Percentiles rank a stretch among this genome's conserved stretches.
These are phyloP conservation scores for Carettochelys insculpta DNA, from an alignment of 2,113 vertebrate species.

Conservation along the genomic window DNA sequence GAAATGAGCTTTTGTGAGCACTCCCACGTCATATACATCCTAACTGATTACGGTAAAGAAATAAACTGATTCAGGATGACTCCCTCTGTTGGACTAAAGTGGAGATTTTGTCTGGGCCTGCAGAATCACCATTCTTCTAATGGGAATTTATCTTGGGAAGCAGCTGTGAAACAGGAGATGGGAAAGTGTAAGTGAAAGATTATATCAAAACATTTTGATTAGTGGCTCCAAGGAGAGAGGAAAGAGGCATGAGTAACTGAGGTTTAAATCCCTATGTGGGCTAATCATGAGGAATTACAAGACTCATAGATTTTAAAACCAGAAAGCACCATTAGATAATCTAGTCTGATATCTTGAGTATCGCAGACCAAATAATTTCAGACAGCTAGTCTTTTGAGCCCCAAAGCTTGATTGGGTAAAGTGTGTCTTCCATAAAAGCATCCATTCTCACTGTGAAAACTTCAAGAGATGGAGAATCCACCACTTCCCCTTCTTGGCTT, in stretches of 20 bases:
- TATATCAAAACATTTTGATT: neutral
- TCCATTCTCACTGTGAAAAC: neutral
- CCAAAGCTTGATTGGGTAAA: neutral
- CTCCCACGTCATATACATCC: slow-evolving; percentile 11
- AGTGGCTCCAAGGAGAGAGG: neutral
- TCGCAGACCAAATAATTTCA: neutral
- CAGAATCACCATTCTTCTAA: neutral
- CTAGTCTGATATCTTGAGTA: slow-evolving; percentile 33
- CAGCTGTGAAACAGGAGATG: neutral
- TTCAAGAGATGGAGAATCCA: neutral
- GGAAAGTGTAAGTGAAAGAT: neutral
- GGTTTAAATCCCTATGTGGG: slow-evolving; percentile 2
- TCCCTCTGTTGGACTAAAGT: neutral
- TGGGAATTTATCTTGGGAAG: neutral
- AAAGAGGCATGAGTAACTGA: neutral
- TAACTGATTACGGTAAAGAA: neutral
- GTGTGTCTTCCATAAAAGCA: neutral
- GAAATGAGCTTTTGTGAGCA: slow-evolving; percentile 6
- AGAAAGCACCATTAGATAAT: slow-evolving; percentile 41
- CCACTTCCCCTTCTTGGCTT: neutral
- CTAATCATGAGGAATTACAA: slow-evolving; percentile 25
- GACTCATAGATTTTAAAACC: slow-evolving; percentile 28
- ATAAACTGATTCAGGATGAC: neutral
- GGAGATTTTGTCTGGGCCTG: neutral
- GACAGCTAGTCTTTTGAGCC: neutral